phyloP scores from a whole-genome alignment of 2,797 vertebrate species.

The Diglossa cyanea region DNA sequence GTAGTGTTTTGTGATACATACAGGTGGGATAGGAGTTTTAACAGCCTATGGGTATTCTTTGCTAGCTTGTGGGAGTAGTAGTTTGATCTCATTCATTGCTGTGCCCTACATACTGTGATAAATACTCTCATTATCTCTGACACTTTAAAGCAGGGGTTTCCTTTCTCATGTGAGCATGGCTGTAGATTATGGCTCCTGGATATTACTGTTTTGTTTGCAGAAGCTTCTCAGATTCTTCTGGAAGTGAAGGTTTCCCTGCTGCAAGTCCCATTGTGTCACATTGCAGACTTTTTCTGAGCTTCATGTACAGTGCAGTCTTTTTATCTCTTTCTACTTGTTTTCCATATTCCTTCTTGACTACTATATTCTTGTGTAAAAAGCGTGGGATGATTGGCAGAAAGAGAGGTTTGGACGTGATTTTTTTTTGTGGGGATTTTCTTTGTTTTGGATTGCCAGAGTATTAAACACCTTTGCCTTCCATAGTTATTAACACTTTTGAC shows the following conservation, averaged over 20 bases:
- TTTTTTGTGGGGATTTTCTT: not conserved
- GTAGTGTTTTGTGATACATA: not conserved
- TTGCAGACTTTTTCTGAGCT: not conserved
- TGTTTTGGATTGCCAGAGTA: rapidly evolving
- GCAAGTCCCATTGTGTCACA: not conserved
- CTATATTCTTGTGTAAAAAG: not conserved
- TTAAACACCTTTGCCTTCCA: not conserved
- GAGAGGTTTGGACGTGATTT: not conserved
- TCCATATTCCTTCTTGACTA: not conserved
- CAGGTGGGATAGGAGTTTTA: not conserved
- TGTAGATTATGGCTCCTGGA: not conserved
- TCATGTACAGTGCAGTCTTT: not conserved
- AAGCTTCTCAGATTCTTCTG: not conserved
- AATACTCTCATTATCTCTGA: not conserved
- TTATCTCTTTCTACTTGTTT: not conserved
- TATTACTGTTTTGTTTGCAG: constrained; percentile 13
- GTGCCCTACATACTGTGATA: not conserved
- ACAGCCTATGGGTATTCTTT: not conserved
- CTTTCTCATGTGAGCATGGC: not conserved
- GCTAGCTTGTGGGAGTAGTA: not conserved
- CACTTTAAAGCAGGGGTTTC: not conserved
- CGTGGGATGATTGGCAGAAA: not conserved
- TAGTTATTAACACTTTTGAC: rapidly evolving
- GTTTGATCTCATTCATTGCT: not conserved
- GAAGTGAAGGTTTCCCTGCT: constrained; percentile 19